A percentile compares a stretch with the other conserved stretches of the same genome.
Conservation (phyloP, 2,888 invertebrate genomes). For the Drosophila falleni region DNA sequence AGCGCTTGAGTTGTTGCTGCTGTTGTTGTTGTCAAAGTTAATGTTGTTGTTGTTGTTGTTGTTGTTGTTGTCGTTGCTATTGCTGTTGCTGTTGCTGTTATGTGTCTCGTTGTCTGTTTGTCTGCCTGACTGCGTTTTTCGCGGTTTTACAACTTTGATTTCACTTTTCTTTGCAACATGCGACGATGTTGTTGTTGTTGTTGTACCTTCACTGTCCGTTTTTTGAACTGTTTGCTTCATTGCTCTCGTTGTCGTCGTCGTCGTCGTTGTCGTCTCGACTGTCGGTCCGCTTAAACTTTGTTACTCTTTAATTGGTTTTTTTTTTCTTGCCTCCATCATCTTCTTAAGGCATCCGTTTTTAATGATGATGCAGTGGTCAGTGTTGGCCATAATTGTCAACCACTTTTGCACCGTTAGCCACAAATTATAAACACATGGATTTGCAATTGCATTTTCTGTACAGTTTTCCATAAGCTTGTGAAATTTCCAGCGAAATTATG, state of each 20-base stretch:
- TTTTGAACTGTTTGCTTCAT: constrained; percentile 75
- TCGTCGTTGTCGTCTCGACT: constrained; percentile 28
- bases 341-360: constrained; percentile 74
- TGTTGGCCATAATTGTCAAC: constrained; percentile 74
- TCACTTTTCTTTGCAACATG: constrained; percentile 82
- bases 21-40: too few species aligned
- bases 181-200: constrained; percentile 57
- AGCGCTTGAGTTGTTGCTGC: constrained; percentile 44
- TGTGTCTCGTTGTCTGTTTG: constrained; percentile 69
- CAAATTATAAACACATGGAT: constrained; percentile 75
- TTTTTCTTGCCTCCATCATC: constrained; percentile 62
- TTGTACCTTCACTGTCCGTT: constrained; percentile 78
- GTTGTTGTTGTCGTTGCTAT: constrained; percentile 41
- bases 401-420: constrained; percentile 72
- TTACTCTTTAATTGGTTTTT: constrained; percentile 81
- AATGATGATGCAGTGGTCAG: constrained; percentile 71
- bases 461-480: constrained; percentile 13
- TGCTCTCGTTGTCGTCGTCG: constrained; percentile 62
- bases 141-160: constrained; percentile 81
- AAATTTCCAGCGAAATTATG: constrained; percentile 19
- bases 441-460: constrained; percentile 40
- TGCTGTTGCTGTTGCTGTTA: constrained; percentile 62
- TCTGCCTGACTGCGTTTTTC: constrained; percentile 77
- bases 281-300: constrained; percentile 75
- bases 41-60: constrained; percentile 39